Base-by-base conservation (phyloP, 2,797 vertebrate species). In the Leptatherina wallacei region DNA sequence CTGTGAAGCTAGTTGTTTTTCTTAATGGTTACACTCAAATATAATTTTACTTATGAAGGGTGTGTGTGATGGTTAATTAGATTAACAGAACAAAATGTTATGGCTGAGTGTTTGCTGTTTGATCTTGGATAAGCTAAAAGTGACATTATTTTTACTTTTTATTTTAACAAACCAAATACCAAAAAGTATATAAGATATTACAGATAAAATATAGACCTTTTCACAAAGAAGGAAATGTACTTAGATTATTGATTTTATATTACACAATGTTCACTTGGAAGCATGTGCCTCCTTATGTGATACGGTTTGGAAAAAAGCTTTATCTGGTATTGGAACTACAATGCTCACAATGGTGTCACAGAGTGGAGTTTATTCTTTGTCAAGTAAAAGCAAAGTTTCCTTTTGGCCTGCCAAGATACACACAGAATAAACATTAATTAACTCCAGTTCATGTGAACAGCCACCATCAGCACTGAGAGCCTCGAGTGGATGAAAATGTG, bases 1-100 rank as follows among this genome's bases (percentile, higher is more conserved):
- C 71, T 75, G 58, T 83, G 80, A 82, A 65, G 51, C 58, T n/a
- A 61, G 71, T 67, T 67, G 65, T 60, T 84, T 56, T 81, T 82
- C 81, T 65, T 60, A 82, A 71, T 61, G 27, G 36, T 0, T 38
- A 29, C 32, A 66, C 55, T 83, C 30, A 66, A 29, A 30, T 54
- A 57, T 66, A 54, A 69, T 69, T 78, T 1, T 20, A 12, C 54
- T 66, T 27, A 22, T 61, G 32, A 68, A 75, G 65, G 62, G 63
- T 20, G 24, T 55, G 52, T 30, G 27, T 24, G 16, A 73, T 11
- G 9, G 7, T 24, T 75, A 47, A 76, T 78, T 59, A 54, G 13
- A 71, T 67, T 60, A 82, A 73, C 36, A 40, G 29, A 42, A 47
- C 13, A 73, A 77, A 68, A 52, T 60, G 12, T 24, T 33, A 3